Conservation (phyloP, 2,888 invertebrate species). For the Stegophylla sp. region DNA sequence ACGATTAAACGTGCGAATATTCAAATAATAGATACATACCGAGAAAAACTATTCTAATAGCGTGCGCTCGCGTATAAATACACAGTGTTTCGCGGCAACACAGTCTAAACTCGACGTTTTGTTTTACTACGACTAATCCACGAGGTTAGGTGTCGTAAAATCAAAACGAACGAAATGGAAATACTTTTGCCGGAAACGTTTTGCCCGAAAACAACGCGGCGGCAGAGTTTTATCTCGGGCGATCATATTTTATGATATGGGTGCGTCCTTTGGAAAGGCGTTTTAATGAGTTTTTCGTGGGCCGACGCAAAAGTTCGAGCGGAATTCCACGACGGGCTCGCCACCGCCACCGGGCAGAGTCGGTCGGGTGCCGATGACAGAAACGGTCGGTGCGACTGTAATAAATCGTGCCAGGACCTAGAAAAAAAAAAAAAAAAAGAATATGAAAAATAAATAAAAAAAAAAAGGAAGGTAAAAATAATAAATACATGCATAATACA, state of each 20-base stretch:
- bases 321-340: conserved; percentile 41
- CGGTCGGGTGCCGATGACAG: conserved; percentile 57
- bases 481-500: conserved; percentile 14
- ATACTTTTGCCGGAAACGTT: conserved; percentile 40
- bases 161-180: conserved; percentile 42
- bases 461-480: neutral
- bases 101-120: neutral
- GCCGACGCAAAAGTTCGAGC: conserved; percentile 40
- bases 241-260: conserved; percentile 56
- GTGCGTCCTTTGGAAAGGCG: conserved; percentile 48
- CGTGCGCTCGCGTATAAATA: too few species aligned
- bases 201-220: conserved; percentile 19
- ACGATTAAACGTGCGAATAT: too few species aligned
- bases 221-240: conserved; percentile 13
- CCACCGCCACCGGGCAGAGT: neutral
- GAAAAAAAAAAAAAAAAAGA: neutral
- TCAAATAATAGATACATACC: too few species aligned
- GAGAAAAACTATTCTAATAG: too few species aligned
- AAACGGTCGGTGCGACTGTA: conserved; percentile 52
- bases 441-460: too few species aligned
- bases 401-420: conserved; percentile 40
- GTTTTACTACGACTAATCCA: conserved; percentile 2
- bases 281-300: conserved; percentile 59
- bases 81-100: neutral
- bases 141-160: conserved; percentile 41